Conservation (phyloP, 2,113 vertebrate genomes). For the Epinephelus lanceolatus region DNA sequence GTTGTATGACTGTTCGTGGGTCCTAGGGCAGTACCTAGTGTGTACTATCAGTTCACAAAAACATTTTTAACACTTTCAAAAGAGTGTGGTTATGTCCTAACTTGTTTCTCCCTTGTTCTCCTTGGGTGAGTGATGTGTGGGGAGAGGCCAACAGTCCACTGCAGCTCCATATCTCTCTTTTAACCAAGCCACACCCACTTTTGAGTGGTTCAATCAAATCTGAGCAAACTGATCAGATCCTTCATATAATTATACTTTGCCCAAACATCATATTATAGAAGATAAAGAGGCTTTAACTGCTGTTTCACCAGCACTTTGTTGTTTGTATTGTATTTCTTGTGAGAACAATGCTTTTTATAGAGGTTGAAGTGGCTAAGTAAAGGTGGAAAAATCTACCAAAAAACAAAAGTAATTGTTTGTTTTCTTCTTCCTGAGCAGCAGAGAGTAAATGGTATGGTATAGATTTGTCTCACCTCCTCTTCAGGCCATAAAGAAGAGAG, state of each 20-base stretch:
- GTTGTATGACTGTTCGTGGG: too few relatives aligned
- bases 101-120: neutral
- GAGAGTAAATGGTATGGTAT: neutral
- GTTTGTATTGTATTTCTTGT: neutral
- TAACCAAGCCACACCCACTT: neutral
- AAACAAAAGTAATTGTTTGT: neutral
- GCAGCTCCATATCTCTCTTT: too few relatives aligned
- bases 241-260: neutral
- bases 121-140: neutral
- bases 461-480: neutral
- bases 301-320: neutral
- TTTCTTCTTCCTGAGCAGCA: neutral
- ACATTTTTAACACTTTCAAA: neutral
- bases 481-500: neutral
- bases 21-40: neutral
- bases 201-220: neutral
- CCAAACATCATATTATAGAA: neutral
- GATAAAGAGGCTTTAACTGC: neutral
- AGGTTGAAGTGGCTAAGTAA: neutral
- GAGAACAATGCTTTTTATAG: neutral
- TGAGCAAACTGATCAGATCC: too few relatives aligned
- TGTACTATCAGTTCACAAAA: neutral
- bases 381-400: neutral
- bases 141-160: neutral
- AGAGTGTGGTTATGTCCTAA: neutral